These are phyloP conservation scores for Probosciger aterrimus DNA, from an alignment of 2,113 vertebrate species.

Conservation along the genomic window DNA sequence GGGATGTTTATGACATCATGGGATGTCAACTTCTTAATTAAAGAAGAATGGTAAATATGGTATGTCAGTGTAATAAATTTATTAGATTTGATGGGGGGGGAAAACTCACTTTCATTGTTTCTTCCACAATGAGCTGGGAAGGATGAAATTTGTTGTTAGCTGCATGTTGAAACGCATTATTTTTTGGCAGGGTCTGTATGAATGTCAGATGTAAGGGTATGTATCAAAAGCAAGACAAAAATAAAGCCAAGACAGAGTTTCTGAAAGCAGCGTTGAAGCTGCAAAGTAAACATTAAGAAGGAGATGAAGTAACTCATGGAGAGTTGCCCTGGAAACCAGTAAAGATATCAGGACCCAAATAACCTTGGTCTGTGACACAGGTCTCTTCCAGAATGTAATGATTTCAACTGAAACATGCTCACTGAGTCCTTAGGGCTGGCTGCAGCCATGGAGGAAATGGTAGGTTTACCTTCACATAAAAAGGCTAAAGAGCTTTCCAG, in stretches of 20 bases:
- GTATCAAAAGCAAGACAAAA: background rate
- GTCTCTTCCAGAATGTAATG: background rate
- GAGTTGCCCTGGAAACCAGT: background rate
- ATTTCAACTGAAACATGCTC: background rate
- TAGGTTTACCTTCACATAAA: background rate
- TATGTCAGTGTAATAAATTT: background rate
- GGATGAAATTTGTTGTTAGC: background rate
- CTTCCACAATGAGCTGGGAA: background rate
- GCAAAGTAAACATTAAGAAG: background rate
- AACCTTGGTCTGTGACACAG: background rate
- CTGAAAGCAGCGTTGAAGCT: background rate
- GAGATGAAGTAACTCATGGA: background rate
- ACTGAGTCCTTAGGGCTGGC: background rate
- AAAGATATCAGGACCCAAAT: background rate
- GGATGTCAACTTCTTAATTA: conserved; percentile 1
- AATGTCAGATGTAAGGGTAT: background rate
- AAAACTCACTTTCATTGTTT: background rate
- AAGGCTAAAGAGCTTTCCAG: background rate
- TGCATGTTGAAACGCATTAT: background rate
- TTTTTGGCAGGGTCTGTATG: background rate
- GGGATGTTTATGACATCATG: background rate
- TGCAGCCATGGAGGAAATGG: background rate
- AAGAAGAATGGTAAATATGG: conserved; percentile 19
- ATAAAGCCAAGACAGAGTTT: background rate
- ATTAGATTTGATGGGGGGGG: background rate